These are phyloP conservation scores for Magallana angulata DNA, from an alignment of 1,140 invertebrate species.

Conservation along the genomic window DNA sequence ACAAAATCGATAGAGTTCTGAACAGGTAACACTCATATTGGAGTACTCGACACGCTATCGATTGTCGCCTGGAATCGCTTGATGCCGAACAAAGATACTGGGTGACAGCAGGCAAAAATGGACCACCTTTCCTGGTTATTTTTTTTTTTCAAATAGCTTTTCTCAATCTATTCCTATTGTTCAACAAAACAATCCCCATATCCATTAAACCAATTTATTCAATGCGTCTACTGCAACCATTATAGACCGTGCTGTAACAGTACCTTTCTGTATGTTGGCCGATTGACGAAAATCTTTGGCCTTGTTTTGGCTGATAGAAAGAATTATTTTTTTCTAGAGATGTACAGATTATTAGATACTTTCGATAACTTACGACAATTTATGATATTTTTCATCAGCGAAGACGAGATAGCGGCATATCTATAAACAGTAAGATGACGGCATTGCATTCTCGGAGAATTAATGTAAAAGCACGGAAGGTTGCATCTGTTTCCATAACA, in stretches of 20 bases:
- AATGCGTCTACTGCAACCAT: too few relatives aligned
- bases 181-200: too few relatives aligned
- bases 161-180: too few relatives aligned
- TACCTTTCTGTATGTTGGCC: too few relatives aligned
- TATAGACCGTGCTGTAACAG: too few relatives aligned
- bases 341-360: background rate
- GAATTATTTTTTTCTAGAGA: background rate
- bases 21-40: background rate
- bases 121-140: background rate
- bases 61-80: background rate
- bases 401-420: background rate
- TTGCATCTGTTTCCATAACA: conserved; percentile 21
- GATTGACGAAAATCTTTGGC: background rate
- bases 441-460: background rate
- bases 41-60: background rate
- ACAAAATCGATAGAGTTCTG: conserved; percentile 6
- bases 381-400: background rate
- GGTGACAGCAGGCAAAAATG: background rate
- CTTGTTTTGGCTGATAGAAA: background rate
- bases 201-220: too few relatives aligned
- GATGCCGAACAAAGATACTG: background rate
- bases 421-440: background rate
- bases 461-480: background rate
- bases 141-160: too few relatives aligned
- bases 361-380: conserved; percentile 14